Evolutionary conservation across 1,140 invertebrate genomes (phyloP), one percentile per base, ranked within the genome.

Genomic region (Heliothis virescens): DNA sequence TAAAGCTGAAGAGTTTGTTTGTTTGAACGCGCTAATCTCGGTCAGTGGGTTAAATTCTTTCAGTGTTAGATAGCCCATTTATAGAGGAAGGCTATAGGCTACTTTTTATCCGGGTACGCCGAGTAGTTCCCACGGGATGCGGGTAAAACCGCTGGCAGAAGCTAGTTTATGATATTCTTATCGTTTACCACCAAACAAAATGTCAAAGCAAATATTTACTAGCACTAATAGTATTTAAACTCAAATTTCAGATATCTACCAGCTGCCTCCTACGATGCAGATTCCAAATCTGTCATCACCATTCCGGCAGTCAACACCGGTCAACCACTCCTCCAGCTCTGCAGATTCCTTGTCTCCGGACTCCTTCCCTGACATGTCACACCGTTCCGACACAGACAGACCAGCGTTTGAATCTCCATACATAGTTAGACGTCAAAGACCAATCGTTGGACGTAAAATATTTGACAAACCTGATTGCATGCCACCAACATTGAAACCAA

Each of bases 271-370:
- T 16, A 29, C 59, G 29, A 15, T 50, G 13, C 16, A 4, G 0
- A 63, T 52, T n/a, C 34, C n/a, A 18, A 16, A 21, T 2, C 59
- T 79, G 1, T 10, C 15, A 75, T 89, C 89, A 3, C 83, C 85
- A 71, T 86, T 84, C 50, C 80, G 83, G n/a, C 82, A 83, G 10
- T 62, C 85, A 29, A 82, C 82, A 48, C 79, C 82, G 3, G 15
- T 52, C 7, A 92, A 92, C 59, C 82, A 82, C 52, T 94, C 91
- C 2, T 92, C 90, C 9, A 92, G 91, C 69, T 92, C 91, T 0
- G 81, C 90, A 0, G 91, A 94, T 76, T 92, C 91, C 0, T 87
- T 80, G 11, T 92, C 92, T 7, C 91, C 92, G 2, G 91, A 91
- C 18, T 86, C 87, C 0, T 92, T 90, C 41, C 85, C 85, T 11